Base-by-base conservation (phyloP, 2,113 vertebrate species). In the Chlamydotis undulata region DNA sequence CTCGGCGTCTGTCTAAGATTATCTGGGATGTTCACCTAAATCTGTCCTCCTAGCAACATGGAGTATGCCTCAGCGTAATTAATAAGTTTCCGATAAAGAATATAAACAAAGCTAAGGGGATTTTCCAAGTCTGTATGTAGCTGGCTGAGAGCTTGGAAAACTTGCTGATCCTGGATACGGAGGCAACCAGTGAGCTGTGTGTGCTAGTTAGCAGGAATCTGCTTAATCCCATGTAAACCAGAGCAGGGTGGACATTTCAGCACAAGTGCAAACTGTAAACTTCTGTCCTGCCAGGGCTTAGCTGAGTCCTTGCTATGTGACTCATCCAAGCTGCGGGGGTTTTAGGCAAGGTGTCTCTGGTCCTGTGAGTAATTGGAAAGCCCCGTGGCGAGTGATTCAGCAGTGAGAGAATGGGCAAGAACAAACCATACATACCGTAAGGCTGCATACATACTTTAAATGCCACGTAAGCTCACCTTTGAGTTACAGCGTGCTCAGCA, bases 21-120 rank as follows among this genome's bases (percentile, higher is more conserved):
- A 93, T 69, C 91, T 74, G 74, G 78, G 82, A 85, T 79, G 50
- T 91, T 93, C 90, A 69, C 84, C 84, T 91, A 73, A 1, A 45
- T 67, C 87, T 43, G 47, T 60, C 81, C 76, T 85, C 57, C 75
- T 65, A 65, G 61, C 78, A 22, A 15, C 35, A 9, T 6, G 67
- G 74, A 56, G 47, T 55, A 16, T 12, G 59, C 50, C 7, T 75
- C 18, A 59, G 67, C 19, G 56, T 76, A n/a, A 77, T 83, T 64
- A 81, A 49, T 41, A 88, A 61, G 10, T 5, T 69, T 74, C 89
- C 22, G 9, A 31, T 68, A 56, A 86, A 65, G 67, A 65, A 23
- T 2, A 24, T 24, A 68, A 88, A 43, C 63, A 64, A 16, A 39
- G 10, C 53, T 21, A 21, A 78, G 81, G 68, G 52, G 31, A 31